Base-by-base conservation (phyloP, 2,797 vertebrate species). In the Acanthopagrus latus region DNA sequence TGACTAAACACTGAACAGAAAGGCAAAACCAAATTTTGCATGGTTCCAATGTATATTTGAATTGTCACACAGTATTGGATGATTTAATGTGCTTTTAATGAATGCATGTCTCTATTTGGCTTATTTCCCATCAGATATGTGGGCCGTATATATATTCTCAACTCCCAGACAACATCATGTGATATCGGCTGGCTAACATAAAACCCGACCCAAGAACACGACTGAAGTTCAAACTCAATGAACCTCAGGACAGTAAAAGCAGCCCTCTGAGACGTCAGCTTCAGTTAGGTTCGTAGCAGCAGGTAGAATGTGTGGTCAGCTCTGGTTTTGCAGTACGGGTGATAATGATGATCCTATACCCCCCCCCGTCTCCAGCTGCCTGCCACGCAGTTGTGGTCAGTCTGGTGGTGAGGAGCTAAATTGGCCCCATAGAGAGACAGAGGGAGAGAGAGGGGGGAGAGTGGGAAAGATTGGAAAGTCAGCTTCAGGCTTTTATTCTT, bases 341-440 rank as follows among this genome's bases (percentile, higher is more conserved):
- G 83, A 79, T 88, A 88, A 86, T 85, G 78, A 88, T 86, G 59
- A 64, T 68, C 60, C 46, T 58, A 27, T 48, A 52, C 50, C 25
- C 29, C 65, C 65, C 27, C 59, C 27, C 0, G 57, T 66, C 71
- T 82, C 78, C 83, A 63, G 68, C 77, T 58, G 84, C 70, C 66
- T 46, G 55, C 65, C 57, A 74, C 73, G 82, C 77, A 62, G 66
- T 54, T 55, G 48, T 60, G 43, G 57, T 21, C 48, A 63, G 67
- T 64, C 50, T 12, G 41, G 50, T 55, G 74, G 56, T 55, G 68
- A 76, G 71, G 63, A 80, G 80, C 69, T 86, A 90, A 89, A 90
- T 90, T 91, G 85, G 87, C 76, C 88, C 89, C 86, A 21, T 13
- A 66, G 88, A 85, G 74, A 65, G 74, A 44, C 7, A 0, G 56